Conservation (phyloP, 2,888 invertebrate species). For the Limnephilus auricula region DNA sequence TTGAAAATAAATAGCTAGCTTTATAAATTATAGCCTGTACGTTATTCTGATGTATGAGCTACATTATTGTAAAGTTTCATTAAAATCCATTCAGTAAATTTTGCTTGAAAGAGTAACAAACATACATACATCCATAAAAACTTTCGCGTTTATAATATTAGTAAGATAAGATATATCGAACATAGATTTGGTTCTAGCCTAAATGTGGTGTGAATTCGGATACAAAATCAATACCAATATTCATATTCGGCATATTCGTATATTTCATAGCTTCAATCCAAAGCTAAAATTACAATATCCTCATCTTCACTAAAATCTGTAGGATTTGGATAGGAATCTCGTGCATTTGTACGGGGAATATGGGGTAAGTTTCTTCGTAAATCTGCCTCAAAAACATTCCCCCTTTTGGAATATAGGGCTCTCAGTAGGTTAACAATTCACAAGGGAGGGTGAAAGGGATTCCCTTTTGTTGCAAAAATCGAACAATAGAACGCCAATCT, state of each 20-base stretch:
- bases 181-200: background rate
- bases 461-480: conserved; percentile 56
- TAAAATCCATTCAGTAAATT: too few relatives aligned
- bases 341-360: background rate
- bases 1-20: too few relatives aligned
- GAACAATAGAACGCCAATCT: conserved; percentile 47
- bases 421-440: conserved; percentile 44
- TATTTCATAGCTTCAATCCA: background rate
- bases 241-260: background rate
- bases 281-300: background rate
- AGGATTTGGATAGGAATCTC: background rate
- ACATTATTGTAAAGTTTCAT: too few relatives aligned
- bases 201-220: background rate
- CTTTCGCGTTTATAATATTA: too few relatives aligned
- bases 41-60: too few relatives aligned
- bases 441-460: conserved; percentile 45
- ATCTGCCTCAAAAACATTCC: background rate
- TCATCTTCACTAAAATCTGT: too few relatives aligned
- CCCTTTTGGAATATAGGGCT: background rate
- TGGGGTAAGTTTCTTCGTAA: background rate
- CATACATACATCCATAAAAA: too few relatives aligned
- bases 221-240: background rate
- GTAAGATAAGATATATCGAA: too few relatives aligned
- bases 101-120: too few relatives aligned
- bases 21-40: too few relatives aligned